These are phyloP conservation scores for Acestrorhynchus altus DNA, from an alignment of 2,797 vertebrate species.

Conservation along the genomic window DNA sequence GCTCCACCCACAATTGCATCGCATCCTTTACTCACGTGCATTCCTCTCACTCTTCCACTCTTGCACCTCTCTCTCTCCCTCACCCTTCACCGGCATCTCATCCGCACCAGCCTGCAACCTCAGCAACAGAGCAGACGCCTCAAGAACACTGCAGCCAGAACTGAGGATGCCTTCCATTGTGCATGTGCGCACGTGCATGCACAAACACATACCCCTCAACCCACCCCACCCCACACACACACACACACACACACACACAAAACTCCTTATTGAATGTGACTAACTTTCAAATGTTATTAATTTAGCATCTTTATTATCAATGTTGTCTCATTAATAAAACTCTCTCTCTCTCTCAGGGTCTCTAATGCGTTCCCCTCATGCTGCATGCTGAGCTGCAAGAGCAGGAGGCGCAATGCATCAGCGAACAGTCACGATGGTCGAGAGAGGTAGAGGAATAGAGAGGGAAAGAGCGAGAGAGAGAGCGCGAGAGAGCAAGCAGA, in stretches of 20 bases:
- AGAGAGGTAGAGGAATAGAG: conserved; percentile 49
- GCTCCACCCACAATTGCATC: conserved; percentile 75
- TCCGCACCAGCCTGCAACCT: conserved; percentile 67
- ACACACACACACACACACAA: background rate
- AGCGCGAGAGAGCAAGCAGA: conserved; percentile 57
- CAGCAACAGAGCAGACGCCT: conserved; percentile 58
- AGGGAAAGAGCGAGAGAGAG: background rate
- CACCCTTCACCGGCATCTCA: conserved; percentile 78
- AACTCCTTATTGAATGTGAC: conserved; percentile 10
- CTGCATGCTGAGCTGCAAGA: conserved; percentile 34
- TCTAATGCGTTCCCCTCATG: conserved; percentile 10
- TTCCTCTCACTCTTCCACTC: conserved; percentile 55
- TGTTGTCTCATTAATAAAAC: too few species aligned
- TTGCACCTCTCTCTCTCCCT: conserved; percentile 46
- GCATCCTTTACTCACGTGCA: conserved; percentile 65
- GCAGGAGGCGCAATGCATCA: conserved; percentile 46
- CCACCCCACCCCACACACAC: too few species aligned
- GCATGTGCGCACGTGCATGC: background rate
- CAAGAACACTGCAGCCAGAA: background rate
- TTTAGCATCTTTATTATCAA: background rate
- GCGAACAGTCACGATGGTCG: conserved; percentile 57
- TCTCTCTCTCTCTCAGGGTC: background rate
- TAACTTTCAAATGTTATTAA: background rate
- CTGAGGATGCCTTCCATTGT: background rate
- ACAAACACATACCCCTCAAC: too few species aligned